A percentile compares a stretch with the other conserved stretches of the same genome.
These are phyloP conservation scores for Sarcophaga bullata DNA, from an alignment of 1,140 invertebrate genomes.

Conservation along the genomic window DNA sequence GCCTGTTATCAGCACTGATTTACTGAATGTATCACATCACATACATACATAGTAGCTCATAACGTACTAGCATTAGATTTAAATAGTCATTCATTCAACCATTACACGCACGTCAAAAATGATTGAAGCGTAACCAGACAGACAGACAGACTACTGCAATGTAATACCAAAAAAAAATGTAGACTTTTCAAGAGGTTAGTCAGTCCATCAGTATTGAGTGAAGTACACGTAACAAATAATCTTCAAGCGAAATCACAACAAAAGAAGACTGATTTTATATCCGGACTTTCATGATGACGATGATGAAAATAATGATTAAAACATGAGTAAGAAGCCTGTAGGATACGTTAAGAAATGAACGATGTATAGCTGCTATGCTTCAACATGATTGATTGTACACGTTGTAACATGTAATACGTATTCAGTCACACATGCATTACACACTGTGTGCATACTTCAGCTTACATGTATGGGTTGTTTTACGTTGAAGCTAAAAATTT, in stretches of 20 bases:
- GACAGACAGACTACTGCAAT: neutral
- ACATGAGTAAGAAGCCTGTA: neutral
- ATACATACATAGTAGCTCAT: too few relatives aligned
- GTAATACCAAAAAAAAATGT: too few relatives aligned
- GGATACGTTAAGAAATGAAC: neutral
- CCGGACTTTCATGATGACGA: neutral
- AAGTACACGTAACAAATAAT: slow-evolving; percentile 2
- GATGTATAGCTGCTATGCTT: neutral
- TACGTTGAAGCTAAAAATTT: too few relatives aligned
- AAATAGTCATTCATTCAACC: neutral
- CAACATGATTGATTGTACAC: slow-evolving; percentile 34
- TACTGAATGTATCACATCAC: neutral
- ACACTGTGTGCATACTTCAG: neutral
- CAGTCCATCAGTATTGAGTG: neutral
- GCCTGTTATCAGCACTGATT: neutral
- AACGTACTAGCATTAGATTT: neutral
- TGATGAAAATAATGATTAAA: too few relatives aligned
- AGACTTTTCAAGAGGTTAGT: neutral
- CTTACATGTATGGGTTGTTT: neutral
- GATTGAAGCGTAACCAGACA: neutral
- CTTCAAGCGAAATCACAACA: slow-evolving; percentile 12
- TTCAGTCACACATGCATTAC: neutral
- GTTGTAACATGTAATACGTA: neutral
- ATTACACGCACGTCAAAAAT: neutral
- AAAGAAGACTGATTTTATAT: neutral